Conservation (phyloP, 2,113 vertebrate genomes). For the Crotalus helleri region DNA sequence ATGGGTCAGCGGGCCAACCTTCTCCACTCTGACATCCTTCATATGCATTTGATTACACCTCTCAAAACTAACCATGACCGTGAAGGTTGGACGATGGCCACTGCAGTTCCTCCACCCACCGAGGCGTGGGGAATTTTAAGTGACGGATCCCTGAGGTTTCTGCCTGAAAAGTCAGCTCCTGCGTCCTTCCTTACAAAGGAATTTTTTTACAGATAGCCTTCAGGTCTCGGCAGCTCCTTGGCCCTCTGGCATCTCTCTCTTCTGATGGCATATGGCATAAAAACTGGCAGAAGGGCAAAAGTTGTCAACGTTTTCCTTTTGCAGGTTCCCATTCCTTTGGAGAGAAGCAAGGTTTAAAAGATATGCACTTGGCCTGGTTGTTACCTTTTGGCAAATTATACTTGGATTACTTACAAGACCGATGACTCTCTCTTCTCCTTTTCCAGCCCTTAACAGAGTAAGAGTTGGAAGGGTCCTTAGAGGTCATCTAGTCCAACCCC, state of each 20-base stretch:
- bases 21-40: not conserved
- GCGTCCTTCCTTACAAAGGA: not conserved
- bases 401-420: not conserved
- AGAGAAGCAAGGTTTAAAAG: no score
- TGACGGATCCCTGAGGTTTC: not conserved
- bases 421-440: not conserved
- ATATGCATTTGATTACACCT: not conserved
- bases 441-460: no score
- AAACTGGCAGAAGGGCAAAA: not conserved
- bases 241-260: not conserved
- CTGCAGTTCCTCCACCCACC: not conserved
- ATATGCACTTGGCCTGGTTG: not conserved
- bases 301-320: not conserved
- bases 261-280: not conserved
- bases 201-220: not conserved
- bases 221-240: not conserved
- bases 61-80: not conserved
- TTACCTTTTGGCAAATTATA: not conserved
- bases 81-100: not conserved
- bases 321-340: not conserved
- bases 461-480: no score
- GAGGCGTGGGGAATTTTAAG: not conserved
- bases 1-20: not conserved
- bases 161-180: not conserved
- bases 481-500: no score